Percentiles rank a stretch among this genome's conserved stretches.
phyloP scores from a whole-genome alignment of 2,113 vertebrate species.

The Nymphicus hollandicus region DNA sequence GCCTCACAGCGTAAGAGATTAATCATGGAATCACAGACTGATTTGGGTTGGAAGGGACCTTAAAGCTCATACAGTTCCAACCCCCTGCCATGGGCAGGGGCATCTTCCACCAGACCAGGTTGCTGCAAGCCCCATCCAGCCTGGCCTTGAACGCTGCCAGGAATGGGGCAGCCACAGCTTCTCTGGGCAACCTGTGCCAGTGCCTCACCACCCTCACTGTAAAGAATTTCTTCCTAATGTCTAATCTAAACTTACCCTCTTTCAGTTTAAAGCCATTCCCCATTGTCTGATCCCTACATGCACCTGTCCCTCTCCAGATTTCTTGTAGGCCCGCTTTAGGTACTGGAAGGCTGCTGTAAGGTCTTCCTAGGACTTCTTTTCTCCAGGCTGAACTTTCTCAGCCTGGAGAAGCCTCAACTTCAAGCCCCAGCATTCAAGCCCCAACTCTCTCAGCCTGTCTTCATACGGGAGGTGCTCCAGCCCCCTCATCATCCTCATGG shows the following conservation, averaged over 20 bases:
- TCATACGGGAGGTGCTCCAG: too few species aligned
- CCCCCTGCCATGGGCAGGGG: background rate
- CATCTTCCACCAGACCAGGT: background rate
- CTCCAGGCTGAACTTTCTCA: background rate
- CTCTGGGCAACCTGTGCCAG: background rate
- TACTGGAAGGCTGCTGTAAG: background rate
- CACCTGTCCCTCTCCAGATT: background rate
- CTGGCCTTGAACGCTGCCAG: background rate
- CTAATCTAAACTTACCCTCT: background rate
- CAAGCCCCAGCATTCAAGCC: too few species aligned
- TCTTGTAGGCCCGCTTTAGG: background rate
- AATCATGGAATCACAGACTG: background rate
- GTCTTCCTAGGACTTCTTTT: background rate
- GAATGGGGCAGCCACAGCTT: background rate
- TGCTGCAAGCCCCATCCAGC: background rate
- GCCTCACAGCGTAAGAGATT: rapidly evolving
- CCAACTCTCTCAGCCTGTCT: too few species aligned
- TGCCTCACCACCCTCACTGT: background rate
- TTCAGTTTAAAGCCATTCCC: background rate
- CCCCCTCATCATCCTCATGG: too few species aligned
- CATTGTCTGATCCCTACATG: background rate
- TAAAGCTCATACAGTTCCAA: background rate
- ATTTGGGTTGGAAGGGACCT: background rate
- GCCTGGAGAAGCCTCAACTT: too few species aligned
- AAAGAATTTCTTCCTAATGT: background rate